Evolutionary conservation across 2,113 vertebrate genomes (phyloP), one percentile per base, ranked within the genome.

Genomic region (Vidua macroura): DNA sequence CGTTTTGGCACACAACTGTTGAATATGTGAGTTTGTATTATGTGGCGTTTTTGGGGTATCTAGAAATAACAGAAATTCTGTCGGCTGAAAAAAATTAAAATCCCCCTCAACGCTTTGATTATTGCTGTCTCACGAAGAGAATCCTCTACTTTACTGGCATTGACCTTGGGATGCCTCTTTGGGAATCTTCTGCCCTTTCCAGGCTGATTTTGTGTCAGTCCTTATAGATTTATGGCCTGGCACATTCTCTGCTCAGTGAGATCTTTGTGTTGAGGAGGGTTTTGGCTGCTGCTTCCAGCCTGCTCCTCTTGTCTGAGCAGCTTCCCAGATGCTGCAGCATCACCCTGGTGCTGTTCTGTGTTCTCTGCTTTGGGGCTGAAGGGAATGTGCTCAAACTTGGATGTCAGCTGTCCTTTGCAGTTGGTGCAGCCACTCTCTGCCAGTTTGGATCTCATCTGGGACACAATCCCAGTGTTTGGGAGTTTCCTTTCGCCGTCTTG

Each of bases 161-260:
- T 90, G 83, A 94, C 62, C 93, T 84, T 88, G 41, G 78, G 84
- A 72, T 91, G 74, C 67, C 56, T 93, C 86, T 78, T 88, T 92
- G 95, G 75, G 90, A 96, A 94, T 94, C 64, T 52, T 78, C 55
- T 94, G 79, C 88, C 88, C 93, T 97, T 97, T 95, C 27, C 35
- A 55, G 60, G 55, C 68, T 74, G 48, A 27, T 83, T 91, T 90
- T 15, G 5, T 64, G 37, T 15, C 37, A 72, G 53, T 58, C 72
- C 41, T 75, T 81, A 68, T 44, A 81, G 90, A 96, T 95, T 80
- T 88, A 93, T 59, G 73, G 64, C 59, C 33, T 33, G 53, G 80
- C 78, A 89, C 63, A 44, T 75, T 78, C 24, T 67, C 55, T 83
- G 15, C 90, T 91, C 52, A 59, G 78, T 67, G 59, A 83, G 41